Percentiles rank a stretch among this genome's conserved stretches.
These are phyloP conservation scores for Xiphorhynchus elegans DNA, from an alignment of 2,113 vertebrate species.

Conservation along the genomic window DNA sequence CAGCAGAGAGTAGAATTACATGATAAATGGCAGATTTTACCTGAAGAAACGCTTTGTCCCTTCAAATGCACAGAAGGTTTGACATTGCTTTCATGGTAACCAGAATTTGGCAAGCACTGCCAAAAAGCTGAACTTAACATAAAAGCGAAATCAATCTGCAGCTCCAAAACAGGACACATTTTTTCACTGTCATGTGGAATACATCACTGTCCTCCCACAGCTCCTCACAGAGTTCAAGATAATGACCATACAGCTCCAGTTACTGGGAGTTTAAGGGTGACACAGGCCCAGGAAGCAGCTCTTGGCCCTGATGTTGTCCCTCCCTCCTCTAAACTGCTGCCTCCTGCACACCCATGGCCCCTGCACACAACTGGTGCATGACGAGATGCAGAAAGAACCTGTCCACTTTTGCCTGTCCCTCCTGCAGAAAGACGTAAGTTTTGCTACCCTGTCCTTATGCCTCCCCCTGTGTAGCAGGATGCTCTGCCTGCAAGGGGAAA, in stretches of 20 bases:
- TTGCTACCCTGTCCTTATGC: background rate
- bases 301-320: rapidly evolving
- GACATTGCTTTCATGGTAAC: background rate
- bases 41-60: background rate
- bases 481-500: background rate
- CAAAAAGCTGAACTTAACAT: background rate
- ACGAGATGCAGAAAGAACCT: background rate
- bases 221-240: background rate
- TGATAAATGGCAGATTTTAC: background rate
- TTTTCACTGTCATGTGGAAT: background rate
- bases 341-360: background rate
- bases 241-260: background rate
- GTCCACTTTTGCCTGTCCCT: background rate
- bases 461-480: background rate
- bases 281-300: background rate
- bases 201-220: background rate
- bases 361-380: background rate
- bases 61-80: background rate
- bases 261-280: background rate
- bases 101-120: background rate
- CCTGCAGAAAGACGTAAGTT: background rate
- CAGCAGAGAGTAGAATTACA: constrained; percentile 19
- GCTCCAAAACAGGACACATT: background rate
- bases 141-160: background rate
- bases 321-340: background rate